Conservation (phyloP, 2,797 vertebrate species). For the Cheirogaleus major region DNA sequence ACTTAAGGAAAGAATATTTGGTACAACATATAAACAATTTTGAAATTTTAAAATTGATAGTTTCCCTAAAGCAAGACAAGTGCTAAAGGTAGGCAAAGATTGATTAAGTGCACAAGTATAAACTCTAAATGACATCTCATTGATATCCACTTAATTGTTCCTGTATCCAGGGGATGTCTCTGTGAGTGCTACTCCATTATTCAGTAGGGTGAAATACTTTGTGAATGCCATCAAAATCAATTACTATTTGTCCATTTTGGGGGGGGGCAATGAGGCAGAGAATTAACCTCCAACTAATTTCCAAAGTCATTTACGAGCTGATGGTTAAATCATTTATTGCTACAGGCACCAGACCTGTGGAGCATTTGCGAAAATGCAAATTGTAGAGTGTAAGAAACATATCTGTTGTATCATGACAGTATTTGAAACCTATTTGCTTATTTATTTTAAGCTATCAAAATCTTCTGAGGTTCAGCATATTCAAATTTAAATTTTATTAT, state of each 20-base stretch:
- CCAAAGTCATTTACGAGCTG: slow-evolving; percentile 80
- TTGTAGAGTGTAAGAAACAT: slow-evolving; percentile 42
- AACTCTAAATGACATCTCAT: slow-evolving; percentile 82
- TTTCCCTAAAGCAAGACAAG: slow-evolving; percentile 76
- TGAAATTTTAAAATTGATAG: slow-evolving; percentile 71
- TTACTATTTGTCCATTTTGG: slow-evolving; percentile 81
- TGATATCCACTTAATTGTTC: slow-evolving; percentile 81
- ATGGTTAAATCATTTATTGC: slow-evolving; percentile 76
- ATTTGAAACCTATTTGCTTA: neutral
- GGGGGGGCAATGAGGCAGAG: slow-evolving; percentile 81
- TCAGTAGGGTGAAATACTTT: slow-evolving; percentile 78
- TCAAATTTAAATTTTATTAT: slow-evolving; percentile 40
- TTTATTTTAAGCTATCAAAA: neutral
- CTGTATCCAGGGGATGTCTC: slow-evolving; percentile 75
- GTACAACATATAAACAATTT: slow-evolving; percentile 58
- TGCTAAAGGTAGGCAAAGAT: slow-evolving; percentile 73
- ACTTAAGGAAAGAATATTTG: slow-evolving; percentile 61
- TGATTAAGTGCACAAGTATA: slow-evolving; percentile 77
- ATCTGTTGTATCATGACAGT: slow-evolving; percentile 15
- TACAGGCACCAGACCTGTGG: neutral
- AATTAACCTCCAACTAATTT: slow-evolving; percentile 86
- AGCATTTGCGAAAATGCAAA: slow-evolving; percentile 71
- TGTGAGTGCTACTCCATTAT: slow-evolving; percentile 78
- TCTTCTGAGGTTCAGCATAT: neutral
- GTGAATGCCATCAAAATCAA: slow-evolving; percentile 84